Conservation (phyloP, 92 coral and sea anemone genomes). For the Bergia puertoricense region DNA sequence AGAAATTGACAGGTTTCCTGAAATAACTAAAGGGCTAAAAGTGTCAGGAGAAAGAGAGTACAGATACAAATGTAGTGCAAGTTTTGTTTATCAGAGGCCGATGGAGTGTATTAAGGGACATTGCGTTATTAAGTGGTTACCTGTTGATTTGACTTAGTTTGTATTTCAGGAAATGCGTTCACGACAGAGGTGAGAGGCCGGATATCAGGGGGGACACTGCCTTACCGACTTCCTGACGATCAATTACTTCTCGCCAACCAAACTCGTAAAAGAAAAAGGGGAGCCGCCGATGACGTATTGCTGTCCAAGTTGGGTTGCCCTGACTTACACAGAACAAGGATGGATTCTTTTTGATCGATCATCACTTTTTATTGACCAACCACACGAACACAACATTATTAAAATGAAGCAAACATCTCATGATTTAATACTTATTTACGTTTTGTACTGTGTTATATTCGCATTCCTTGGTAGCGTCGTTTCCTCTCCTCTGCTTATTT, state of each 20-base stretch:
- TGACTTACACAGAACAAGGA: background rate
- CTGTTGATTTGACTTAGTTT: background rate
- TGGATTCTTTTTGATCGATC: background rate
- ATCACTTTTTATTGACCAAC: background rate
- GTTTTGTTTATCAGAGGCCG: no score
- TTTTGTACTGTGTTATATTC: no score
- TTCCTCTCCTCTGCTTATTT: no score
- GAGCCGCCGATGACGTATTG: background rate
- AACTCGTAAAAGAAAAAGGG: background rate
- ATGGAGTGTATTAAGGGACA: no score
- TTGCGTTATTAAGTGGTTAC: background rate
- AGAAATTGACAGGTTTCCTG: no score
- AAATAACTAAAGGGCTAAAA: no score
- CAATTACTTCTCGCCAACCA: background rate
- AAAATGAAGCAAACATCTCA: no score
- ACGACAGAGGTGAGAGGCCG: background rate
- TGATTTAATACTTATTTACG: no score
- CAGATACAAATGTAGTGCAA: no score
- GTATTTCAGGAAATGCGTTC: slow-evolving; percentile 6
- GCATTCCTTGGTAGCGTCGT: no score
- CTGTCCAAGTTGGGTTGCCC: background rate
- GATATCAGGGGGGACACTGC: background rate
- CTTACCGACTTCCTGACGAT: background rate
- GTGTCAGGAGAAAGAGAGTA: no score
- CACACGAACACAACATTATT: no score